phyloP scores from a whole-genome alignment of 2,888 invertebrate genomes.

The Amphipoea oculea region DNA sequence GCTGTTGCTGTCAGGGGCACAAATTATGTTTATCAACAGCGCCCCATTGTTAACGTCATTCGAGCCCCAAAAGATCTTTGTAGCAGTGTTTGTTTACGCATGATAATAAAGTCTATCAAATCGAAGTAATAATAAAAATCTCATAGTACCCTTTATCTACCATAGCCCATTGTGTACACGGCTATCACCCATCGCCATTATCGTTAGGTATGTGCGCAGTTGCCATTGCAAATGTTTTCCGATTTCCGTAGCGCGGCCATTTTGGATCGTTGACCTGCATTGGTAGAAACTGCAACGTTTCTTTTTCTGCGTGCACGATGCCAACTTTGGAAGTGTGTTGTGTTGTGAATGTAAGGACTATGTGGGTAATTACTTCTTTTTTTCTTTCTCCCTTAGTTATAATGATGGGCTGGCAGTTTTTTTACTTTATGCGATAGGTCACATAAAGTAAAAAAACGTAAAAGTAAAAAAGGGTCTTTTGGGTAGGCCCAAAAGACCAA shows the following conservation, averaged over 20 bases:
- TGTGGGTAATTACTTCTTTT: no score
- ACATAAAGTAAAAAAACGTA: no score
- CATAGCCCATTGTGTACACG: slow-evolving; percentile 14
- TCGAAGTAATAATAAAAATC: neutral
- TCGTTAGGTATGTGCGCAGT: slow-evolving; percentile 19
- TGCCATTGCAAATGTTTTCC: slow-evolving; percentile 47
- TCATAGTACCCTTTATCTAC: neutral
- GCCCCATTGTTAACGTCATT: no score
- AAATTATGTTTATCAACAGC: no score
- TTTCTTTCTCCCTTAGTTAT: neutral
- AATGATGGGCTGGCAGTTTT: neutral
- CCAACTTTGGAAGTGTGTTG: neutral
- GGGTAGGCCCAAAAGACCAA: no score
- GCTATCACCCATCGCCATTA: slow-evolving; percentile 15
- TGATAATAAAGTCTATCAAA: neutral
- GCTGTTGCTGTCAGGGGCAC: no score
- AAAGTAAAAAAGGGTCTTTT: no score
- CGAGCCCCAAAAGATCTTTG: no score
- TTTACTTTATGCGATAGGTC: no score
- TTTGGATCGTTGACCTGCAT: slow-evolving; percentile 48
- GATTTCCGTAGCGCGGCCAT: slow-evolving; percentile 51
- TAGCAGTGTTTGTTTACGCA: no score
- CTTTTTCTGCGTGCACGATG: neutral
- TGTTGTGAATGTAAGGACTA: neutral
- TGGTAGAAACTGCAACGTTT: slow-evolving; percentile 4